Evolutionary conservation across 2,113 vertebrate genomes (phyloP).

Genomic region (Limnothrissa miodon): DNA sequence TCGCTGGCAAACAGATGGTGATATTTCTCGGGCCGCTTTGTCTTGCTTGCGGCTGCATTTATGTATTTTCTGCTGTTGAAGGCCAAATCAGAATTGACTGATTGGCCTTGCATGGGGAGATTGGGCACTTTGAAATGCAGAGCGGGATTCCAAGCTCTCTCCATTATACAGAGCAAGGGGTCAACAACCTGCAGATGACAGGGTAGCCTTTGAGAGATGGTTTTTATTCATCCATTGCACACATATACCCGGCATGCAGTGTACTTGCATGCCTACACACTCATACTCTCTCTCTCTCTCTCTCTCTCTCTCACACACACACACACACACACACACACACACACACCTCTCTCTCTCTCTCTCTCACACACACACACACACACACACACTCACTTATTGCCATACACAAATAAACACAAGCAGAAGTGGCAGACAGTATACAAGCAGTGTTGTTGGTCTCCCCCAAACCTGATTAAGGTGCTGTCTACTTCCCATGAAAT

Average conservation of each 20-base stretch:
- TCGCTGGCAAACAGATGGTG: constrained; percentile 49
- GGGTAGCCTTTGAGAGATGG: constrained; percentile 48
- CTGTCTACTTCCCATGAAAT: constrained; percentile 57
- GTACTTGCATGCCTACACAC: constrained; percentile 53
- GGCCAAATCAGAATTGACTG: constrained; percentile 69
- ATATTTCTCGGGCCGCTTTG: constrained; percentile 47
- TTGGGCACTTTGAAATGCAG: constrained; percentile 11
- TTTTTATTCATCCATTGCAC: constrained; percentile 43
- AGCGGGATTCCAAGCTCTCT: not conserved
- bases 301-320: constrained; percentile 65
- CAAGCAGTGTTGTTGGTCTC: constrained; percentile 65
- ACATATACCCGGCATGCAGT: not conserved
- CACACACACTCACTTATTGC: not conserved
- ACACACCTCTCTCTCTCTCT: constrained; percentile 66
- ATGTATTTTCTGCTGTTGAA: constrained; percentile 58
- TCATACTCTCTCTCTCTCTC: constrained; percentile 65
- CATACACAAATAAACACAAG: not conserved
- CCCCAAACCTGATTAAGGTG: constrained; percentile 58
- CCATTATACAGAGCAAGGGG: not conserved
- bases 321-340: constrained; percentile 66
- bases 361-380: constrained; percentile 51
- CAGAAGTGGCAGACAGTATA: not conserved
- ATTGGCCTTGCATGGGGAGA: constrained; percentile 40
- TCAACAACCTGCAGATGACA: not conserved
- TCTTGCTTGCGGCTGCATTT: constrained; percentile 48